Evolutionary conservation across 2,113 vertebrate species (phyloP), one percentile per base, ranked within the genome.

Genomic region (Clarias batrachus): DNA sequence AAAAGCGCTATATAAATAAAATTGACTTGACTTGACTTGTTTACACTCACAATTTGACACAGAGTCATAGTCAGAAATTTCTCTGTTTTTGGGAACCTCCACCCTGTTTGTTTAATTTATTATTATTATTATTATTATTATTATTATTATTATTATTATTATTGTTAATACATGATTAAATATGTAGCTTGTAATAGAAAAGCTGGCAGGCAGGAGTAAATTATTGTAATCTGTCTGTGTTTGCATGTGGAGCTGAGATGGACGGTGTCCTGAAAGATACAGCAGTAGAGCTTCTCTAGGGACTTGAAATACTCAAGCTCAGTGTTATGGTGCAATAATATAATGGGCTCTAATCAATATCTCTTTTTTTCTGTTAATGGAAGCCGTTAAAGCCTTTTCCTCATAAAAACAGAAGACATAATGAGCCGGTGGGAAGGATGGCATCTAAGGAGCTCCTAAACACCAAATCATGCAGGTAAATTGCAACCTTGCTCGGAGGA

Each of bases 211-310:
- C 54, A 83, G 59, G 70, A 87, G 83, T 30, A 83, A 73, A 85
- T 60, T 84, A 7, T 48, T 7, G 5, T 48, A 86, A 89, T 89
- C 88, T 87, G 70, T 86, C 82, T 86, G 81, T 71, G 78, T 89
- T 88, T 83, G 80, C 57, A 84, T 85, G 71, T 25, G 4, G 71
- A 57, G 8, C 71, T 4, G 19, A 63, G 60, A 48, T 48, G 41
- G 41, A 48, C 41, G 6, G 41, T 48, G 41, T 48, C 41, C 41
- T 7, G 41, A 48, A 48, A 48, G 4, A 48, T 5, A 7, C 41
- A 48, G 41, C 41, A 48, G 41, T 7, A 7, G n/a, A 78, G 82
- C 60, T 59, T 81, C 66, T 66, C 70, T 82, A 79, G 25, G 33
- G 83, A 70, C 70, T 37, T 11, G 71, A 52, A 70, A 74, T 56